Conservation (phyloP, 2,888 invertebrate species). For the Brachypalpus laphriformis region DNA sequence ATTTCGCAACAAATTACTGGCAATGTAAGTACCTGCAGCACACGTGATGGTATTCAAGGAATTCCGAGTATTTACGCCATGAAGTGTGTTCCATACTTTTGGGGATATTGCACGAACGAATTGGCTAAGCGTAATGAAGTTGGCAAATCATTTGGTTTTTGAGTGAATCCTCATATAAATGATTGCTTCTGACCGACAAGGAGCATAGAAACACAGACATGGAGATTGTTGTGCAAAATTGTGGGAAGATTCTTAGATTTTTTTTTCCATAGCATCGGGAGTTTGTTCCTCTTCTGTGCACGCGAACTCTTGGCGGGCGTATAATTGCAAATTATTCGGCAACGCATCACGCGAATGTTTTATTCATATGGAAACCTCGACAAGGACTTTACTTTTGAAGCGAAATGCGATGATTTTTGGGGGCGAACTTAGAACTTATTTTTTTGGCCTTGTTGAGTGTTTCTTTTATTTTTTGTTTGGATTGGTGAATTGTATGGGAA, state of each 20-base stretch:
- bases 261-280: constrained; percentile 28
- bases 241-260: constrained; percentile 70
- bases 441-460: constrained; percentile 5
- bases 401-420: constrained; percentile 53
- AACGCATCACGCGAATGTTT: constrained; percentile 81
- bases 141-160: constrained; percentile 49
- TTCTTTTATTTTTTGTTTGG: not conserved
- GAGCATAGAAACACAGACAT: constrained; percentile 17
- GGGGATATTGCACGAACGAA: not conserved
- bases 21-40: constrained; percentile 70
- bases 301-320: constrained; percentile 70
- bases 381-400: constrained; percentile 29
- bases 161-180: constrained; percentile 40
- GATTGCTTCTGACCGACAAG: not conserved
- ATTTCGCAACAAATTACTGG: constrained; percentile 69
- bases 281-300: constrained; percentile 35
- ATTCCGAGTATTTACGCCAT: constrained; percentile 57
- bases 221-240: constrained; percentile 22
- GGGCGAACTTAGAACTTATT: constrained; percentile 17
- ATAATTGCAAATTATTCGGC: constrained; percentile 77
- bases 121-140: constrained; percentile 50
- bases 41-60: constrained; percentile 70
- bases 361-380: not conserved
- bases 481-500: constrained; percentile 49
- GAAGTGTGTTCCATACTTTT: not conserved